phyloP scores from a whole-genome alignment of 2,888 invertebrate species.

The Pelosia muscerda region DNA sequence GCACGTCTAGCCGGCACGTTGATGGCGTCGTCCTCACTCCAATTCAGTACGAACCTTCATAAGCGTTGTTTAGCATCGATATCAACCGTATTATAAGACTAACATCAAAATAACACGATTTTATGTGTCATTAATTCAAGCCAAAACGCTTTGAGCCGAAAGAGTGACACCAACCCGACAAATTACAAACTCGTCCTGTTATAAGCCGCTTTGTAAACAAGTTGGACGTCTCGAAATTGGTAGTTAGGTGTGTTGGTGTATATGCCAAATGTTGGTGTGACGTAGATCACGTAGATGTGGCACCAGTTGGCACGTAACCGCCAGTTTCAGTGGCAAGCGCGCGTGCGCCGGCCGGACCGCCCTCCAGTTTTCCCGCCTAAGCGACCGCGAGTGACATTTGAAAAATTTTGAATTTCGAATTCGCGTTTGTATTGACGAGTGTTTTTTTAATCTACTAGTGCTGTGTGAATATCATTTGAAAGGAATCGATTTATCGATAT shows the following conservation, averaged over 20 bases:
- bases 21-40: conserved; percentile 48
- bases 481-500: conserved; percentile 49
- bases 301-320: conserved; percentile 58
- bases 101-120: conserved; percentile 69
- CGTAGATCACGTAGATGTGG: conserved; percentile 56
- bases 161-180: conserved; percentile 54
- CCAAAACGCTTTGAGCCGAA: conserved; percentile 51
- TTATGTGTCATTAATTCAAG: conserved; percentile 63
- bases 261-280: conserved; percentile 65
- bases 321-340: conserved; percentile 76
- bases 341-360: conserved; percentile 75
- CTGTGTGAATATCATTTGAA: conserved; percentile 47
- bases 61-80: conserved; percentile 58
- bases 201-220: conserved; percentile 60
- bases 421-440: conserved; percentile 52
- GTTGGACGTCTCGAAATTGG: conserved; percentile 57
- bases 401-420: conserved; percentile 59
- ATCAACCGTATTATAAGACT: conserved; percentile 57
- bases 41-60: conserved; percentile 48
- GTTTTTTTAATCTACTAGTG: conserved; percentile 54
- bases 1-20: conserved; percentile 32
- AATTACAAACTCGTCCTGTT: conserved; percentile 57
- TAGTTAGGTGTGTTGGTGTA: conserved; percentile 54
- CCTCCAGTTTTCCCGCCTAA: conserved; percentile 70
- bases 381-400: conserved; percentile 73